phyloP scores from a whole-genome alignment of 2,113 vertebrate species.

The Struthio camelus region DNA sequence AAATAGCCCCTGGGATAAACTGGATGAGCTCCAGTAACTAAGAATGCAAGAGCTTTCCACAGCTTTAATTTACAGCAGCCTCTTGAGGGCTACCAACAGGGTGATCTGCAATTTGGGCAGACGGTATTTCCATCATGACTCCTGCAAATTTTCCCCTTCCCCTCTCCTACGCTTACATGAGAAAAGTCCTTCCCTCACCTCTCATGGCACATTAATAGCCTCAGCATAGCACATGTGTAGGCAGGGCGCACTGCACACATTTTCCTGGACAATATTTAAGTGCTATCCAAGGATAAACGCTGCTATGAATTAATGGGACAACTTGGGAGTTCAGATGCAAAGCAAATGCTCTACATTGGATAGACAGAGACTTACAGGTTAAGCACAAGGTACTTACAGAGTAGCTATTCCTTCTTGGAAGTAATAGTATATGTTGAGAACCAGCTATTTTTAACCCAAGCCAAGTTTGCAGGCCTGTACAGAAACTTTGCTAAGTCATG shows the following conservation, averaged over 20 bases:
- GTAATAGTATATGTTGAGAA: neutral
- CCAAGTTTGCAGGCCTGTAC: neutral
- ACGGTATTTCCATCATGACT: neutral
- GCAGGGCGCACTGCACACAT: neutral
- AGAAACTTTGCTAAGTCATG: neutral
- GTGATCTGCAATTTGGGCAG: neutral
- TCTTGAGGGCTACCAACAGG: neutral
- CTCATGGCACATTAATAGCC: accelerated
- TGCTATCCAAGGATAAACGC: neutral
- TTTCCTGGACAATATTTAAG: neutral
- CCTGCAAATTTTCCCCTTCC: neutral
- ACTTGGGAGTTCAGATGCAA: neutral
- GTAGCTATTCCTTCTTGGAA: neutral
- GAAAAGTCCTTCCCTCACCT: neutral
- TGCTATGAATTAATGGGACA: neutral
- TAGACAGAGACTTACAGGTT: neutral
- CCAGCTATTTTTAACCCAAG: neutral
- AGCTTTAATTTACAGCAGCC: neutral
- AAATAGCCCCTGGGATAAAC: neutral
- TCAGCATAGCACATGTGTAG: accelerated
- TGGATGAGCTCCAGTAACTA: neutral
- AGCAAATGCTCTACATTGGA: neutral
- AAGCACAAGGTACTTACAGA: neutral
- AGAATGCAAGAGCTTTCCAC: neutral
- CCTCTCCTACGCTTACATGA: neutral